Evolutionary conservation across 1,140 invertebrate species (phyloP), one percentile per base, ranked within the genome.

Genomic region (Brachionus rubens): DNA sequence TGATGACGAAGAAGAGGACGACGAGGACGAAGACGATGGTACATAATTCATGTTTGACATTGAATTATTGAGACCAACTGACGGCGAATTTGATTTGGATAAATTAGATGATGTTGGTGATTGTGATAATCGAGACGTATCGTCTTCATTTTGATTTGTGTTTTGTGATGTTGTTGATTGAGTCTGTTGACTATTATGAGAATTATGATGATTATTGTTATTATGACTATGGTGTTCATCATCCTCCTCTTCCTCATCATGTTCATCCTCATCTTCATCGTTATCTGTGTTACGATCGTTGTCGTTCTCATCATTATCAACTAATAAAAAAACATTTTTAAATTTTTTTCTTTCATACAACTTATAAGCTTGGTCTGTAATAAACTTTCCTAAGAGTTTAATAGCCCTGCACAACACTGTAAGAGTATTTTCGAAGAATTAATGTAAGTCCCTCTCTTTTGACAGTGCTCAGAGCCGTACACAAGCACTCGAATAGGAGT

Each of bases 41-140:
- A 65, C 59, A 6, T 65, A 65, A 3, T 65, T 65, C 59, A 65
- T 65, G 59, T 65, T 65, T 43, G 59, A 41, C 59, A 65, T 65
- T 9, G 59, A 65, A 2, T 41, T 65, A 9, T 65, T 65, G 7
- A 65, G 36, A 21, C 36, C 59, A 41, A 65, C 59, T n/a, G 59
- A 65, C 6, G 59, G 59, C 5, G 59, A 65, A 43, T 65, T 65
- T 24, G 59, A 46, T 36, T 65, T 65, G 59, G 59, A 65, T 14
- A 65, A 41, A 46, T 65, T 65, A 30, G 59, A 65, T 16, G 59
- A 65, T 6, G 59, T 21, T 12, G 59, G 59, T n/a, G 59, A 65
- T 43, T 65, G 59, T 10, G 59, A 65, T 10, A 65, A 26, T 65
- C 59, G 28, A 40, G 54, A 59, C 2, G 59, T 36, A 16, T 65